Evolutionary conservation across 2,113 vertebrate species (phyloP), one percentile per base, ranked within the genome.

Genomic region (Monopterus albus): DNA sequence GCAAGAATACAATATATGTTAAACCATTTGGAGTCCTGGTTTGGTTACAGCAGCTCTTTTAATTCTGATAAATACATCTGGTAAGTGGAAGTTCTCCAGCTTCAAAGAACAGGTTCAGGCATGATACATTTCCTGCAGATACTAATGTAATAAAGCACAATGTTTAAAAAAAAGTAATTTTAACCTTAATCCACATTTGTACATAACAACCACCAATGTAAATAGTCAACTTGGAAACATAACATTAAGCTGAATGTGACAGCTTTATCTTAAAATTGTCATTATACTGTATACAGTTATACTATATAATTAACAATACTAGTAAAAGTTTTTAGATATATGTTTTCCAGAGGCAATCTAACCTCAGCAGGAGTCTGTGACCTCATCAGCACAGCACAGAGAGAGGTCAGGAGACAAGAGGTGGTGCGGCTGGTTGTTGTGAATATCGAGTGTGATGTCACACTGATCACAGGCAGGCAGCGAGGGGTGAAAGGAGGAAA

Each of bases 391-490:
- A 5, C 4, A 38, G 53, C 58, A 59, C 3, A 6, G 42, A 50
- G 57, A 53, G 18, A n/a, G 46, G 8, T 39, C 59, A 10, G 20
- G 55, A 42, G 63, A 70, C 63, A 42, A 25, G 6, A 63, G 51
- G 10, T 8, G 0, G 31, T 2, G 7, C 15, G 60, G 53, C 64
- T 77, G 71, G 13, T 66, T 55, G 68, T 51, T 67, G 35, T 55
- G 78, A 71, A 64, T 69, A 77, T 79, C 25, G 21, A 62, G 58
- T 58, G 61, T 53, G 85, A 59, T 23, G 35, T 63, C 68, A 70
- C 2, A 25, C 35, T 45, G 38, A 67, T 80, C 78, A 78, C 69
- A 78, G 63, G 2, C 61, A 45, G 55, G 50, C 65, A n/a, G 47
- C n/a, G 31, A 56, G 72, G 36, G 60, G 31, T 12, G 43, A n/a